A percentile compares a stretch with the other conserved stretches of the same genome.
Evolutionary conservation across 2,113 vertebrate genomes (phyloP).

Genomic region (Piaya cayana): DNA sequence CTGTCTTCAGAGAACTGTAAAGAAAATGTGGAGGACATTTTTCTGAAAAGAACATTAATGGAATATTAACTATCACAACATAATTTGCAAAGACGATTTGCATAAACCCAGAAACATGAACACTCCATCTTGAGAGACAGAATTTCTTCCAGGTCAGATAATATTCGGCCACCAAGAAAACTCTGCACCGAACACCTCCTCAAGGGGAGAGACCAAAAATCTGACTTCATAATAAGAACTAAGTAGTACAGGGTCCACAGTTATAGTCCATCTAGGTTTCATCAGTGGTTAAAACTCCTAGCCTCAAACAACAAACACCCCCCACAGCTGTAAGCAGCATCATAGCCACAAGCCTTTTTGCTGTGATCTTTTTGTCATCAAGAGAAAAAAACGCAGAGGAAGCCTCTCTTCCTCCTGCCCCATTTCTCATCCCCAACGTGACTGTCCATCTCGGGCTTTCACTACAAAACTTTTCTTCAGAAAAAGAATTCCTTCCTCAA

Average conservation of each 20-base stretch:
- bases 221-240: conserved; percentile 37
- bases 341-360: not conserved
- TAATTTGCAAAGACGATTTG: not conserved
- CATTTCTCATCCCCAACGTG: not conserved
- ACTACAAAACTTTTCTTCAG: not conserved
- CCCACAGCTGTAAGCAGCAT: conserved; percentile 21
- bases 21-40: not conserved
- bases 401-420: not conserved
- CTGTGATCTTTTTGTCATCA: conserved; percentile 23
- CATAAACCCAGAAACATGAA: not conserved
- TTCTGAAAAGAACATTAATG: not conserved
- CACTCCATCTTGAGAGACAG: not conserved
- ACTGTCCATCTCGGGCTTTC: not conserved
- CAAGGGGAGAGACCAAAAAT: conserved; percentile 33
- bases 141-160: conserved; percentile 5
- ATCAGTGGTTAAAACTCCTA: conserved; percentile 56
- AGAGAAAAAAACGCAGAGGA: conserved; percentile 60
- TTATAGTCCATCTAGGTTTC: conserved; percentile 25
- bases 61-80: not conserved
- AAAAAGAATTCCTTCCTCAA: not conserved
- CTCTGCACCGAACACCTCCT: not conserved
- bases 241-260: not conserved
- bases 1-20: not conserved
- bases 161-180: not conserved
- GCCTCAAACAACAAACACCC: not conserved